Evolutionary conservation across 2,888 invertebrate species (phyloP), one percentile per base, ranked within the genome.

Genomic region (Trachelus tabidus): DNA sequence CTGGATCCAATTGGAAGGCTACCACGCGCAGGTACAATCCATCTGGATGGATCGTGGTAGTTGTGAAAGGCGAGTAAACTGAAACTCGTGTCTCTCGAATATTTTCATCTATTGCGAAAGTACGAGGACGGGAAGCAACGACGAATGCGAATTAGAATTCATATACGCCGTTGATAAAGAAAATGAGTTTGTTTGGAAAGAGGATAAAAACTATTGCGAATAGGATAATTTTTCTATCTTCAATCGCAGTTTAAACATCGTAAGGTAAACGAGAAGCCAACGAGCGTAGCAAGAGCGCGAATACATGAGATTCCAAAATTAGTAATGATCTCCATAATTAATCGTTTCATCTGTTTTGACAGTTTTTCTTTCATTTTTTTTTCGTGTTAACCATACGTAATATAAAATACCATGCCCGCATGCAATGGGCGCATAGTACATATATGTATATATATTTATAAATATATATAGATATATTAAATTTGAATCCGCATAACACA

Each of bases 361-460:
- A 56, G 9, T 56, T 56, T 4, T 4, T 40, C 37, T 4, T 40
- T 40, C 15, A 15, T 15, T 1, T 15, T 40, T 40, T 56, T 2
- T 56, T 23, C 23, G 1, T 6, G 15, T 56, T 56, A 23, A 23
- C 56, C 56, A 31, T 34, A 71, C 34, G 31, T 71, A 71, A 71
- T 71, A 71, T 71, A 71, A 71, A 71, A 71, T 71, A 71, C 71
- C 15, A 71, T 71, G 31, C 31, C 71, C 33, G 71, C 71, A 71
- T 71, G 71, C 71, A 71, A 31, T 71, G 34, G 71, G 12, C 31
- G 31, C 71, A 71, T 71, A 31, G 71, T 71, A 34, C 1, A 34
- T 33, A 34, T 71, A 71, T 71, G 23, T 56, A 23, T 56, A 56
- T 56, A 56, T 56, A 56, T 56, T 56, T 56, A 56, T 56, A 56